Conservation (phyloP, 2,888 invertebrate genomes). For the Venusia cambrica region DNA sequence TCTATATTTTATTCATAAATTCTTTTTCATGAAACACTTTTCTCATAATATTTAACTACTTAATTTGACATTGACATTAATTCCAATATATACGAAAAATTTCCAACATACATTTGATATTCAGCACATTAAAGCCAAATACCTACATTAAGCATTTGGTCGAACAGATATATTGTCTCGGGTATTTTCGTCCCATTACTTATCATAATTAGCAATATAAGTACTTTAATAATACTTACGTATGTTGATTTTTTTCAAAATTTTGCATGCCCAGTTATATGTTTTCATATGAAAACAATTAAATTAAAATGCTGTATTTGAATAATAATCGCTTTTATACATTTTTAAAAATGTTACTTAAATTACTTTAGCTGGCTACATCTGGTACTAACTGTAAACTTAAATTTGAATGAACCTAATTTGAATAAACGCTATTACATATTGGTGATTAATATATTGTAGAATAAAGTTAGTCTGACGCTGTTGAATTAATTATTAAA, state of each 20-base stretch:
- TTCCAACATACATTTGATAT: constrained; percentile 55
- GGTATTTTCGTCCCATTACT: constrained; percentile 45
- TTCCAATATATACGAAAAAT: constrained; percentile 50
- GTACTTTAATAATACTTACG: constrained; percentile 24
- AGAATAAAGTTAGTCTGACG: too few species aligned
- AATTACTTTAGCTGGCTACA: too few species aligned
- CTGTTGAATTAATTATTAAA: too few species aligned
- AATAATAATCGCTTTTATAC: too few species aligned
- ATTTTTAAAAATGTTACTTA: too few species aligned
- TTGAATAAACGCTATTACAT: too few species aligned
- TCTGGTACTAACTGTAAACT: too few species aligned
- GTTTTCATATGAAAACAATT: too few species aligned
- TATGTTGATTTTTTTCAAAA: constrained; percentile 23
- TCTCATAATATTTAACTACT: constrained; percentile 56
- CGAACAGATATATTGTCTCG: constrained; percentile 70
- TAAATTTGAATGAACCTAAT: too few species aligned
- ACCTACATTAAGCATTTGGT: constrained; percentile 74
- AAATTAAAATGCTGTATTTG: too few species aligned
- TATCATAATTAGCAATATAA: constrained; percentile 21
- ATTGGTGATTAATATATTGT: too few species aligned
- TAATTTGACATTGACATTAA: constrained; percentile 65
- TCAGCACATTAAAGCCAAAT: constrained; percentile 64
- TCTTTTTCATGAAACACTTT: constrained; percentile 73
- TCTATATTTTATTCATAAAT: constrained; percentile 64
- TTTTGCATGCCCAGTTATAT: too few species aligned